Base-by-base conservation (phyloP, 2,113 vertebrate genomes). In the Aptenodytes patagonicus region DNA sequence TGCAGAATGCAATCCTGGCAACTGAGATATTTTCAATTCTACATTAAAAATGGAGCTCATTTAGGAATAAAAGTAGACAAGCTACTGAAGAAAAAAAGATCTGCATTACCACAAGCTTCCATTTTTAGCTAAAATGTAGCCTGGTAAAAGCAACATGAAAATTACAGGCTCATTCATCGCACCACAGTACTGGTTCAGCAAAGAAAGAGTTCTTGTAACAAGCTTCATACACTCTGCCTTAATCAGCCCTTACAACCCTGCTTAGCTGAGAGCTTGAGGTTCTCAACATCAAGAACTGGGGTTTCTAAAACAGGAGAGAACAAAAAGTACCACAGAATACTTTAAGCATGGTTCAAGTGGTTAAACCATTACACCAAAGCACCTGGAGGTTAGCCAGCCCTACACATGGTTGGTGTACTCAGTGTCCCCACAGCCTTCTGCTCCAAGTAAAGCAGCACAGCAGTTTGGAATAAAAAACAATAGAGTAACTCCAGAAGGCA, bases 81-180 rank as follows among this genome's bases (percentile, higher is more conserved):
- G 70, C 51, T 52, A 93, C 87, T 89, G 44, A 42, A 80, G 36
- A 29, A 68, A 71, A 71, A 90, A 58, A 92, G 8, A 88, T 64
- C 73, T 71, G 71, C 57, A 65, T 52, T 78, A 82, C 92, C 90
- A 96, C 62, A 89, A 84, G 84, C 65, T 79, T 95, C 92, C 83
- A 92, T 87, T 97, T 96, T 96, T 95, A 95, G 90, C 60, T 92
- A 92, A 95, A 94, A 94, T 44, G 58, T 70, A 91, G 78, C 83
- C 76, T 91, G 77, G 93, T 84, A 84, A 95, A 96, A 92, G 72
- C 60, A 89, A 84, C 57, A 69, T n/a, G 87, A 87, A 94, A 97
- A 97, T 92, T 76, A 94, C 75, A 96, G 88, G 79, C 34, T 90
- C n/a, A 55, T n/a, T 83, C 15, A 6, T 6, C 11, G 4, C 76